phyloP scores from a whole-genome alignment of 2,113 vertebrate species.

The Cathartes aura region DNA sequence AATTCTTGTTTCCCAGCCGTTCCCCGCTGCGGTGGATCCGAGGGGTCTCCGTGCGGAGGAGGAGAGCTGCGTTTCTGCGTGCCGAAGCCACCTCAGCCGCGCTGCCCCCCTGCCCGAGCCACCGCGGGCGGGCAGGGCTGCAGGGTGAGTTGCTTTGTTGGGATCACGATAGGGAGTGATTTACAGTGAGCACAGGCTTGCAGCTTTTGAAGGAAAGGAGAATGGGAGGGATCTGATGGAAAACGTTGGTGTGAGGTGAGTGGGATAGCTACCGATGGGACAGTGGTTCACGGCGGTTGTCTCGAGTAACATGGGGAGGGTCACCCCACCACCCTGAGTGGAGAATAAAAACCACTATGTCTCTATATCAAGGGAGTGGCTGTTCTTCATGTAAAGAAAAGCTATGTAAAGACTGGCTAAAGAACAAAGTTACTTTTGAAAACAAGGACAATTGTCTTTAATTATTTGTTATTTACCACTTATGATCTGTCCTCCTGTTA shows the following conservation, averaged over 20 bases:
- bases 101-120: neutral
- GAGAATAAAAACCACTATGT: neutral
- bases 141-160: rapidly evolving
- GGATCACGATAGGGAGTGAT: rapidly evolving
- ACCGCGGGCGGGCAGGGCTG: rapidly evolving
- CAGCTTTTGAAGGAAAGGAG: neutral
- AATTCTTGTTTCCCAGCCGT: neutral
- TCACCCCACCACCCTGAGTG: neutral
- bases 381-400: neutral
- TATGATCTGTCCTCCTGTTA: neutral
- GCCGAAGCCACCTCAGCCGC: rapidly evolving
- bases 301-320: neutral
- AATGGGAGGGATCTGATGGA: neutral
- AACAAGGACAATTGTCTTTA: neutral
- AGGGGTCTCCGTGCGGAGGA: rapidly evolving
- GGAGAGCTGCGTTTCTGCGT: neutral
- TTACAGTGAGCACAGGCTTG: rapidly evolving
- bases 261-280: too few species aligned
- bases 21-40: rapidly evolving
- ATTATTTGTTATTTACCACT: neutral
- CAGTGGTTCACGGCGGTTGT: neutral
- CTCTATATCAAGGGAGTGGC: neutral
- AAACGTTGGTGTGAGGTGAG: neutral
- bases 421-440: neutral
- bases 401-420: neutral